Evolutionary conservation across 2,797 vertebrate genomes (phyloP), one percentile per base, ranked within the genome.

Genomic region (Poecilia velifera): DNA sequence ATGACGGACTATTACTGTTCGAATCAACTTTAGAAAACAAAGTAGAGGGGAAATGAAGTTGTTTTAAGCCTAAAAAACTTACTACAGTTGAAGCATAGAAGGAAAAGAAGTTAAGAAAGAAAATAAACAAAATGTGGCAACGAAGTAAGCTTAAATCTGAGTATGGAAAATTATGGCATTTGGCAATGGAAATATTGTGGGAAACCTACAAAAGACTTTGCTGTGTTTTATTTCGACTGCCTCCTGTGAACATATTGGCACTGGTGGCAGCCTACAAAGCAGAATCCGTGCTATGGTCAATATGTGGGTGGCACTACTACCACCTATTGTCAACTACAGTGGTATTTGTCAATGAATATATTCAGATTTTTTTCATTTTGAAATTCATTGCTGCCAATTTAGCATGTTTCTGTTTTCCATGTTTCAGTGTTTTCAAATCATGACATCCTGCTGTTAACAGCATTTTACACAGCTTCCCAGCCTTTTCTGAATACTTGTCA

Each of bases 391-490:
- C 64, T 66, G 34, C 62, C 18, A 64, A 64, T 36, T 64, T 36
- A 22, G 18, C 62, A 39, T 39, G 36, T 39, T 39, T 39, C 36
- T 39, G 36, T 39, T 39, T 39, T 45, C 41, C 55, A 18, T 18
- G 18, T 59, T 72, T 59, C 43, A 36, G 16, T 78, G 53, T 62
- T 62, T 47, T 3, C 41, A 47, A 66, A 74, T 36, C 9, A 31
- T 74, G 47, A n/a, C 46, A 1, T 41, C 22, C 55, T 16, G 34
- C 13, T 51, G 25, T 43, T 43, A 53, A 12, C 36, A 43, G 34
- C 76, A 45, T 78, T 46, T 76, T 47, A 73, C 39, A 71, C 73
- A 76, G 14, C 51, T 59, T 71, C 49, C 20, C 41, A 71, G 71
- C 28, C 55, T 39, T 62, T 49, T 74, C 41, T 47, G 51, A 9